A percentile compares a stretch with the other conserved stretches of the same genome.
Conservation (phyloP, 2,888 invertebrate species). For the Cheiracanthium punctorium region DNA sequence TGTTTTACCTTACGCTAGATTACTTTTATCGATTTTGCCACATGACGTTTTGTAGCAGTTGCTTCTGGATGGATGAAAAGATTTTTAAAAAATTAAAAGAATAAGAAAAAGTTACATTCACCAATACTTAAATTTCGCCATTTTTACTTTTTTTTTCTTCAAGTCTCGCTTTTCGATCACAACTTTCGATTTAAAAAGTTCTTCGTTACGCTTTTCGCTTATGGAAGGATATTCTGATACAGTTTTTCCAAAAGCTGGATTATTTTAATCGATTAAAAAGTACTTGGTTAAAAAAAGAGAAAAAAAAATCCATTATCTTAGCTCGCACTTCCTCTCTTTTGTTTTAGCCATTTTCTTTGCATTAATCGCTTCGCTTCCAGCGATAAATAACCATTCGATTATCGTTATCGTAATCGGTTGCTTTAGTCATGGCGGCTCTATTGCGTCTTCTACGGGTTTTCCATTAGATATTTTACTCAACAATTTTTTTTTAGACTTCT, state of each 20-base stretch:
- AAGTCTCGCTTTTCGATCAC: no score
- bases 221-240: slow-evolving; percentile 1
- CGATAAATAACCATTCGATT: slow-evolving; percentile 12
- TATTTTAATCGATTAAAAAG: slow-evolving; percentile 1
- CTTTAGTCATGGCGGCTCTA: not conserved
- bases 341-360: slow-evolving; percentile 8
- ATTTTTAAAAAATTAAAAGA: no score
- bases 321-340: not conserved
- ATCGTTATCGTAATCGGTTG: slow-evolving; percentile 11
- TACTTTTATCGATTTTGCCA: slow-evolving; percentile 8
- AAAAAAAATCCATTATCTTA: slow-evolving; percentile 1
- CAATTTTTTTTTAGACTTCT: not conserved
- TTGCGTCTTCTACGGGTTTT: no score
- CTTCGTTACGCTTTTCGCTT: not conserved
- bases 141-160: no score
- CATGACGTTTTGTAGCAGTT: no score
- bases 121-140: no score
- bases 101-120: no score
- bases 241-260: not conserved
- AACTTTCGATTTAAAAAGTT: no score
- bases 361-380: slow-evolving; percentile 4
- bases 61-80: no score
- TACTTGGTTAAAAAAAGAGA: no score
- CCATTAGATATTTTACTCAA: no score
- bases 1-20: not conserved